These are phyloP conservation scores for Chymomyza procnemis DNA, from an alignment of 2,888 invertebrate species.

Conservation along the genomic window DNA sequence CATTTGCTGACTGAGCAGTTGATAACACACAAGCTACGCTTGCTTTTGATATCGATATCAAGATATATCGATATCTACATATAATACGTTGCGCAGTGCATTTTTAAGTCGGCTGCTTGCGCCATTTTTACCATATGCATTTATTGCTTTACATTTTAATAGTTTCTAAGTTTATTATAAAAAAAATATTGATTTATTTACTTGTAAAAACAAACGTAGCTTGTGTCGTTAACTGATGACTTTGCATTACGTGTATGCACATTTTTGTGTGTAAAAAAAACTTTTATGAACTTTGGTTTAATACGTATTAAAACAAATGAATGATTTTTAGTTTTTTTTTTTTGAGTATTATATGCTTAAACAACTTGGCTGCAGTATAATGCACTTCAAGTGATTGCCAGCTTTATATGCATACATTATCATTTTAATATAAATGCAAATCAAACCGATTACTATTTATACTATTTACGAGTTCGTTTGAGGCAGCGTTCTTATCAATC, in stretches of 20 bases:
- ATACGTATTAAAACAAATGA: neutral
- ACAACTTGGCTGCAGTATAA: neutral
- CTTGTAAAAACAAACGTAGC: neutral
- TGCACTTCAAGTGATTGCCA: neutral
- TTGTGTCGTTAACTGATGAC: neutral
- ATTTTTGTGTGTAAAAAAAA: too few relatives aligned
- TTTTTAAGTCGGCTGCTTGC: too few relatives aligned
- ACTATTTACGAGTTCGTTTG: neutral
- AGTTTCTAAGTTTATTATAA: neutral
- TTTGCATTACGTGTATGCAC: neutral
- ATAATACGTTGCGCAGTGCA: too few relatives aligned
- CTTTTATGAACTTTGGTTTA: neutral
- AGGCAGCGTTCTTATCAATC: slow-evolving; percentile 10
- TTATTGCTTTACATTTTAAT: neutral
- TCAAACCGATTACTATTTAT: neutral
- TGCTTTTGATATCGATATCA: too few relatives aligned
- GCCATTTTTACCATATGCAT: neutral
- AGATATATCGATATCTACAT: too few relatives aligned
- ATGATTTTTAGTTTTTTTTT: neutral
- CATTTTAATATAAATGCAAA: neutral
- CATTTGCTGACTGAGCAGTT: too few relatives aligned
- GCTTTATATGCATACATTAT: neutral
- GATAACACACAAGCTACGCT: too few relatives aligned
- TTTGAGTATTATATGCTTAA: neutral
- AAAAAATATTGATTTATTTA: neutral